phyloP scores from a whole-genome alignment of 2,888 invertebrate species.

The Cataglyphis albicans region DNA sequence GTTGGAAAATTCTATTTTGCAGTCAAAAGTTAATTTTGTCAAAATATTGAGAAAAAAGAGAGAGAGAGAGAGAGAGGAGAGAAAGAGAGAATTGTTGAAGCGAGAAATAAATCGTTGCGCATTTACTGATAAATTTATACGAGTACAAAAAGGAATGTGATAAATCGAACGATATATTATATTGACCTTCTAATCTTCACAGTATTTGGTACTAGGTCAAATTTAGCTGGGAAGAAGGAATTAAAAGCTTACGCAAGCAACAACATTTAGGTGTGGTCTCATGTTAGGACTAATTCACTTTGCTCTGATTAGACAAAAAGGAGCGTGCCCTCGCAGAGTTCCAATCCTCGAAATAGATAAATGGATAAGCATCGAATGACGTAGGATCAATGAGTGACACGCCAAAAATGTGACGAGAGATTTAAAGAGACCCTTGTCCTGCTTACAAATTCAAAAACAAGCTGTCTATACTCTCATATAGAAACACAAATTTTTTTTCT shows the following conservation, averaged over 20 bases:
- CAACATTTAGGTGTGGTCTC: slow-evolving; percentile 64
- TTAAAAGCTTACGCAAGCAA: slow-evolving; percentile 37
- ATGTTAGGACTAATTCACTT: slow-evolving; percentile 58
- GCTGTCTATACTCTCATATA: not conserved
- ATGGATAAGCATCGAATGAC: slow-evolving; percentile 21
- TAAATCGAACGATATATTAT: not conserved
- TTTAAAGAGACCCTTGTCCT: not conserved
- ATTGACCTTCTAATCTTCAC: slow-evolving; percentile 19
- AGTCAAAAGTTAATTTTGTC: not conserved
- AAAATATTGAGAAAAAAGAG: not conserved
- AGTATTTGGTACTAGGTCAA: not conserved
- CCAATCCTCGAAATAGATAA: slow-evolving; percentile 45
- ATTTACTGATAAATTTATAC: not conserved
- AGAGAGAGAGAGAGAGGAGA: no score
- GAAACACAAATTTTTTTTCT: not conserved
- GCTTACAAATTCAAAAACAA: not conserved
- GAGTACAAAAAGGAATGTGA: not conserved
- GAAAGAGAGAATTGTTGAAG: not conserved
- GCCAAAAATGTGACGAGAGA: slow-evolving; percentile 2
- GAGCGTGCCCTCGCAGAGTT: slow-evolving; percentile 57
- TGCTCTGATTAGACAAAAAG: slow-evolving; percentile 61
- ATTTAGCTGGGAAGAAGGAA: slow-evolving; percentile 39
- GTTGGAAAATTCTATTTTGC: not conserved
- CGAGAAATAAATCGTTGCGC: not conserved
- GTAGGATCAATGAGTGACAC: slow-evolving; percentile 14